phyloP scores from a whole-genome alignment of 2,888 invertebrate genomes.

The Eulithis prunata region DNA sequence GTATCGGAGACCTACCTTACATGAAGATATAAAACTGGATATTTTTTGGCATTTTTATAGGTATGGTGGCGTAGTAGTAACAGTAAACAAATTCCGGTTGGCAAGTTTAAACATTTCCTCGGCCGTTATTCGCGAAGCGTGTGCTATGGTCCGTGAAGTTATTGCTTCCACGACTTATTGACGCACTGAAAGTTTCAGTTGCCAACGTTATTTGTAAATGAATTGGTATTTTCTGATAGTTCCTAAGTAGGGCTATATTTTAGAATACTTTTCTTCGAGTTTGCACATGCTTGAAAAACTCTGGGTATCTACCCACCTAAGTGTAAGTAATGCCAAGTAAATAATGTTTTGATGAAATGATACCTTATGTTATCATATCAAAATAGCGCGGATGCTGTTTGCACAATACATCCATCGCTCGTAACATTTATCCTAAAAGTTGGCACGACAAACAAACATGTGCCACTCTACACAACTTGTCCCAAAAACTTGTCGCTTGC shows the following conservation, averaged over 20 bases:
- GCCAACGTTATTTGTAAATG: conserved; percentile 44
- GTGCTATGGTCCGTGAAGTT: conserved; percentile 67
- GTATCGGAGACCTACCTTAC: too few relatives aligned
- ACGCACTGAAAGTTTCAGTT: conserved; percentile 54
- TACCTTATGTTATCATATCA: background rate
- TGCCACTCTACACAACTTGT: conserved; percentile 47
- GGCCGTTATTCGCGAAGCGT: conserved; percentile 57
- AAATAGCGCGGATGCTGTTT: conserved; percentile 42
- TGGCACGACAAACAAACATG: conserved; percentile 61
- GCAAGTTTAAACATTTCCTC: conserved; percentile 66
- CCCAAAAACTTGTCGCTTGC: conserved; percentile 67
- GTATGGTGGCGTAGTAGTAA: conserved; percentile 44
- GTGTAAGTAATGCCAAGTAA: background rate
- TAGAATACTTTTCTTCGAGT: background rate
- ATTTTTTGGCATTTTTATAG: conserved; percentile 31
- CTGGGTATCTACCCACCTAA: too few relatives aligned
- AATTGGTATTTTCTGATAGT: conserved; percentile 41
- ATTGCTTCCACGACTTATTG: conserved; percentile 68
- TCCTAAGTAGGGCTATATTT: conserved; percentile 1
- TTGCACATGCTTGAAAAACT: background rate
- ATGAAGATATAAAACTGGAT: too few relatives aligned
- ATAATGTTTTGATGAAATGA: background rate
- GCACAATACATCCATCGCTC: conserved; percentile 43
- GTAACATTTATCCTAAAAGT: conserved; percentile 55
- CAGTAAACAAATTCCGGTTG: conserved; percentile 63